Base-by-base conservation (phyloP, 2,113 vertebrate genomes). In the Urocolius indicus region DNA sequence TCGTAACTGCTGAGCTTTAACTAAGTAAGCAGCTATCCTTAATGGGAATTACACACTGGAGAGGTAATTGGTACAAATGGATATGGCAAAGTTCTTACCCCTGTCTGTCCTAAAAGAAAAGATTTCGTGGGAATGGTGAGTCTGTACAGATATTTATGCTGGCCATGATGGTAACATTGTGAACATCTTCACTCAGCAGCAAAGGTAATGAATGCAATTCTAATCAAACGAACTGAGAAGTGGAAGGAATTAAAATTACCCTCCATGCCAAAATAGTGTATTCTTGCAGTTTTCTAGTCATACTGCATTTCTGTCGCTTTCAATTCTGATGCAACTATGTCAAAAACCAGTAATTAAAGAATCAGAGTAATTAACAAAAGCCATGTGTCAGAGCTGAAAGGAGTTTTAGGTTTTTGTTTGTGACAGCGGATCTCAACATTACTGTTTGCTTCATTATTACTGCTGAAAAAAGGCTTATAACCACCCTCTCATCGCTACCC, bases 351-450 rank as follows among this genome's bases (percentile, higher is more conserved):
- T 24, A 73, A 87, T 92, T 63, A 90, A 74, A 84, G 61, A 84
- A 84, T 38, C 78, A 67, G 57, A 76, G 72, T 89, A 93, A 92
- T 92, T 94, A 84, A 80, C 72, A 94, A 90, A 92, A 84, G n/a
- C 29, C 16, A 4, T 17, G 26, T 89, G 79, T 77, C 80, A 90
- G 48, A 84, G 80, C 55, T 55, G 57, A 74, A 86, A 38, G 80
- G 90, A 78, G 18, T 67, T 80, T 83, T 79, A 73, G 11, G 55
- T 7, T 74, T 94, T 93, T 71, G 17, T 93, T 63, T 77, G 52
- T 46, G 63, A 88, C 67, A 55, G 6, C 2, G 7, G 48, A 81
- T 90, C 61, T 48, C 58, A 83, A 88, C 51, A 88, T 63, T 48
- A 7, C 54, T 90, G 34, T 89, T 87, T 62, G 15, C 71, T 88